Evolutionary conservation across 2,113 vertebrate genomes (phyloP), one percentile per base, ranked within the genome.

Genomic region (Ondatra zibethicus): DNA sequence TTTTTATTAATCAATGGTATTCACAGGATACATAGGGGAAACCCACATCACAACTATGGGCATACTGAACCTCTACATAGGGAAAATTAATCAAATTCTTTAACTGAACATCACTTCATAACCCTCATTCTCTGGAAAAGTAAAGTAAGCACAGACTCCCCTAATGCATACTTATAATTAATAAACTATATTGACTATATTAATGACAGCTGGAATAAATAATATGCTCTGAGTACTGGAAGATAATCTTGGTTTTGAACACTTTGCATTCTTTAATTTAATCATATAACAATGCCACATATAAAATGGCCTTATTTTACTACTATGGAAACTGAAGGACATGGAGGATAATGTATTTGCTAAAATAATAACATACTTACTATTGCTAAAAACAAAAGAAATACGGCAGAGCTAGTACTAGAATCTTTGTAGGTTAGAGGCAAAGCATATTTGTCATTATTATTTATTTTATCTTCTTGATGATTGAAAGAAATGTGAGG

Each of bases 51-150:
- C 55, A 17, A 58, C 55, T 58, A 58, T 58, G 55, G 55, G 55
- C 21, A 88, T 81, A 3, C 2, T 50, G n/a, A 87, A 80, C 7
- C 58, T 42, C 89, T 84, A 93, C 72, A 96, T 95, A 50, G 91
- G 29, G 95, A 97, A 96, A 97, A 76, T 47, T 14, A 66, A 80
- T 52, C 92, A 96, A 98, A 92, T 88, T 89, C 84, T 80, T 96
- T 66, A 82, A 25, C 6, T 95, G 70, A 95, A 92, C 5, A 25
- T 7, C 39, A 72, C 3, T 63, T 63, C 36, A 0, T 36, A 66
- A 82, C 65, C 21, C 55, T 92, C 0, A 68, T 3, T 72, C 52
- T 89, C 14, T 95, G 42, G 39, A 85, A 78, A 87, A 58, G 17
- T 63, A 7, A 14, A 75, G 5, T n/a, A 77, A 42, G 36, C 27